These are phyloP conservation scores for Sarcophaga caerulescens DNA, from an alignment of 2,888 invertebrate genomes.

Conservation along the genomic window DNA sequence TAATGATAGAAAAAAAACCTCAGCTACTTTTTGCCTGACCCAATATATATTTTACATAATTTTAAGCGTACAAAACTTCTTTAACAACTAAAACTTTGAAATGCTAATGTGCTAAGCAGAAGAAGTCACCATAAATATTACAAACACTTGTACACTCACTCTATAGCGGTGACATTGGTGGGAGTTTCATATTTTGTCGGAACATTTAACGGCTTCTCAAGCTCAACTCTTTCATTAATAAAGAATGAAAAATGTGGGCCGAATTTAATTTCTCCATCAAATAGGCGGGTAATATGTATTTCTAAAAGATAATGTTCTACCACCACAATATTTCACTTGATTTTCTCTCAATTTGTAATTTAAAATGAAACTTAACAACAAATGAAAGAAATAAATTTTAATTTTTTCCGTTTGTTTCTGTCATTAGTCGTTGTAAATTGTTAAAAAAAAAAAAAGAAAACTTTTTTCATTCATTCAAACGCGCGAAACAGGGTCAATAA, in stretches of 20 bases:
- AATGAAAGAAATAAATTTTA: constrained; percentile 28
- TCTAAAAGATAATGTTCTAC: not conserved
- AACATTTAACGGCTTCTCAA: constrained; percentile 58
- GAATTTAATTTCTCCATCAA: constrained; percentile 51
- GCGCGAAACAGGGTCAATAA: constrained; percentile 34
- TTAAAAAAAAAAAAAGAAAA: not conserved
- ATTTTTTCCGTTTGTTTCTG: constrained; percentile 23
- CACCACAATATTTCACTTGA: not conserved
- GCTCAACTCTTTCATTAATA: not conserved
- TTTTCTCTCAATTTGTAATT: constrained; percentile 12
- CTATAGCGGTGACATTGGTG: constrained; percentile 16
- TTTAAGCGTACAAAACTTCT: not conserved
- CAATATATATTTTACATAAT: not conserved
- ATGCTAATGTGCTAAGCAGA: not conserved
- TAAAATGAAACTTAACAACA: not conserved
- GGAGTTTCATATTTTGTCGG: constrained; percentile 64
- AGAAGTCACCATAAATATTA: not conserved
- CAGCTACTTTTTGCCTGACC: too few relatives aligned
- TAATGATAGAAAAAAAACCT: too few relatives aligned
- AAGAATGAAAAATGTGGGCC: constrained; percentile 14
- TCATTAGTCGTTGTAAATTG: constrained; percentile 33
- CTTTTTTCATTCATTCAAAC: not conserved
- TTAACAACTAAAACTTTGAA: not conserved
- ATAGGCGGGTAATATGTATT: not conserved
- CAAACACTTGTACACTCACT: too few relatives aligned